Base-by-base conservation (phyloP, 2,113 vertebrate genomes). In the Uria lomvia region DNA sequence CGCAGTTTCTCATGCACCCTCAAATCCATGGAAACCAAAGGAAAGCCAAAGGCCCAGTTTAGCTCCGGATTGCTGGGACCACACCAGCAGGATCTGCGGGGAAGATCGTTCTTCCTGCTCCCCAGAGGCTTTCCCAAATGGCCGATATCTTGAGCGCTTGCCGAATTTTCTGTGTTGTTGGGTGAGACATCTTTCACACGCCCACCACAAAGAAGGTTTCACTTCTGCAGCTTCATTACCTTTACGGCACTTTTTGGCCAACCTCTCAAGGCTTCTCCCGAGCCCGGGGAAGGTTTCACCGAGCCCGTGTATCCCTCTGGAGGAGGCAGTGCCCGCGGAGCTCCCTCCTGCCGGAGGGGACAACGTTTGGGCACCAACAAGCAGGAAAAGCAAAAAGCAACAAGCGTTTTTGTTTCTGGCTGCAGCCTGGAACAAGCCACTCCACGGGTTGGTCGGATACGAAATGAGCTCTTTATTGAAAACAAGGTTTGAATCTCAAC, bases 401-500 rank as follows among this genome's bases (percentile, higher is more conserved):
- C 9, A 22, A 49, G 20, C 21, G 5, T 49, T 45, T 11, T 26
- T 36, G 32, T 56, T 76, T 38, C 58, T 21, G 12, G 47, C 62
- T 65, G 58, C n/a, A 9, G 5, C 73, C 77, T 42, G 53, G 47
- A 81, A 65, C 29, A 42, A 86, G 53, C 9, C 66, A 52, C 63
- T 47, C 15, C 30, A 21, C 62, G 24, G 55, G 52, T 21, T 55
- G 93, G 62, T 86, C 68, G 67, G 88, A 88, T 62, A 66, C 0
- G 67, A 89, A 95, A 85, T 0, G 8, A 80, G 88, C 32, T 84
- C 58, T 94, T 96, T 95, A 96, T 91, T 90, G 92, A 92, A 90
- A 73, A 65, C 40, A 43, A 73, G 63, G 79, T 70, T 92, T 68
- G 90, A 86, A 65, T 84, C 91, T 84, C 71, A 55, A 77, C 82